Evolutionary conservation across 2,888 invertebrate genomes (phyloP), one percentile per base, ranked within the genome.

Genomic region (Hoplodrina blanda): DNA sequence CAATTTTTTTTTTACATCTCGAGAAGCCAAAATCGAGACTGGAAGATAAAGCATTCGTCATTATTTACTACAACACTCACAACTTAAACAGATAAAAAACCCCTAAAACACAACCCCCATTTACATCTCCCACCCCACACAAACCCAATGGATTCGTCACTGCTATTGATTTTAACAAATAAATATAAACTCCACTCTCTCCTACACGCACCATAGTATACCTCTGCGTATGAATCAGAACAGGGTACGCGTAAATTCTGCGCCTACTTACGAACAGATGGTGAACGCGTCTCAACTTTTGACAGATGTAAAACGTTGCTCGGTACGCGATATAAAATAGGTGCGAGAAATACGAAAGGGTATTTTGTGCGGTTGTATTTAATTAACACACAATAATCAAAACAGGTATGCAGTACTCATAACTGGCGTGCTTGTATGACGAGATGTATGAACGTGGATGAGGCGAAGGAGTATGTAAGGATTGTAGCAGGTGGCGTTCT

Each of bases 271-370:
- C 85, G 81, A 87, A 85, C 86, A 85, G 82, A 82, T 86, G 85
- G 88, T 84, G 88, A 87, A 67, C 88, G 87, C 86, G 89, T 84
- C 85, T 86, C 73, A 88, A 92, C 88, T 91, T 92, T 91, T 92
- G 92, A 91, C 92, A 91, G 89, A 91, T 91, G 91, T 89, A 89
- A 88, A 90, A 88, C 87, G 88, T 84, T 82, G 85, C 82, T 83
- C 54, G 72, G 72, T 62, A 74, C 85, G 87, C 83, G 85, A 89
- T 88, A 89, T 91, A 87, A 91, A 89, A 83, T 87, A 83, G 78
- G 49, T 37, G 37, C 69, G 13, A 55, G 76, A 84, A 76, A 88
- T 65, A 90, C 85, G 85, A 61, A 4, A 0, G 0, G 0, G 1
- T 0, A 79, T 54, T 74, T 2, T 55, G 57, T 33, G 7, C 30